A percentile compares a stretch with the other conserved stretches of the same genome.
Conservation (phyloP, 2,888 invertebrate genomes). For the Colletes collaris region DNA sequence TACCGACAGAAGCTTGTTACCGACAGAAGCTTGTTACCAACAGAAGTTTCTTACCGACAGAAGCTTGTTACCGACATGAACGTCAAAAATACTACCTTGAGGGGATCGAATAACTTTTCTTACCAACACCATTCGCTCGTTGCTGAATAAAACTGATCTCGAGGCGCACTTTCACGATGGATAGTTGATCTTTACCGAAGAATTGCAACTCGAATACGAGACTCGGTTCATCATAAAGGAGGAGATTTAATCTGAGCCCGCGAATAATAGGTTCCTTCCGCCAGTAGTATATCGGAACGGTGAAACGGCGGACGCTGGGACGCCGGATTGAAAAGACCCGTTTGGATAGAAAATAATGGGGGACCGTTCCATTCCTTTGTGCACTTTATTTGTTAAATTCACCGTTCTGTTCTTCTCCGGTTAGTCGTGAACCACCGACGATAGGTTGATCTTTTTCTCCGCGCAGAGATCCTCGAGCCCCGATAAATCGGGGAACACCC, state of each 20-base stretch:
- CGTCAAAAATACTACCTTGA: too few species aligned
- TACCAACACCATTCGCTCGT: too few species aligned
- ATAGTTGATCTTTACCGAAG: background rate
- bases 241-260: slow-evolving; percentile 57
- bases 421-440: slow-evolving; percentile 48
- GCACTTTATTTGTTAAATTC: slow-evolving; percentile 71
- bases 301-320: slow-evolving; percentile 49
- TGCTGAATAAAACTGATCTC: too few species aligned
- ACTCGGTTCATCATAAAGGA: slow-evolving; percentile 28
- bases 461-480: slow-evolving; percentile 30
- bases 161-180: too few species aligned
- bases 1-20: too few species aligned
- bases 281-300: slow-evolving; percentile 30
- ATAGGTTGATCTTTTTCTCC: slow-evolving; percentile 46
- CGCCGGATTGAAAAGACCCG: slow-evolving; percentile 55
- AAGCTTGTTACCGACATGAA: too few species aligned
- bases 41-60: too few species aligned
- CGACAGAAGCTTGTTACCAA: too few species aligned
- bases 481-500: slow-evolving; percentile 57
- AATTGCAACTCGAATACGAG: slow-evolving; percentile 8
- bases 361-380: slow-evolving; percentile 54
- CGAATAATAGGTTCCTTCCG: slow-evolving; percentile 55
- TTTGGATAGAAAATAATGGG: slow-evolving; percentile 3
- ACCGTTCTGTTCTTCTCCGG: slow-evolving; percentile 43
- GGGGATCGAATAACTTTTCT: too few species aligned